Base-by-base conservation (phyloP, 2,797 vertebrate genomes). In the Halcyon leucocephala region DNA sequence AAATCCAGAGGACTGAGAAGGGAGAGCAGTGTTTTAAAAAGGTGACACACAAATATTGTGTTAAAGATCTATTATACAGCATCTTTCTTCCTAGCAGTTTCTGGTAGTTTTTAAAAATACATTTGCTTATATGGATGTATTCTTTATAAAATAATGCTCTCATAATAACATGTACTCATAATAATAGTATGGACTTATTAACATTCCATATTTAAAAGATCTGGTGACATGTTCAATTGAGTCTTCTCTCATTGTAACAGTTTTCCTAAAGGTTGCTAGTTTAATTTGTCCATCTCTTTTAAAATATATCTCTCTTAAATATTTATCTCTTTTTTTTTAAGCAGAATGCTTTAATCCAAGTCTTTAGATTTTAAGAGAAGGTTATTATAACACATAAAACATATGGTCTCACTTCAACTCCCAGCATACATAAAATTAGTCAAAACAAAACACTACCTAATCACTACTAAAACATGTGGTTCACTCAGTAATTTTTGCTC, bases 401-500 rank as follows among this genome's bases (percentile, higher is more conserved):
- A 82, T 90, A 87, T n/a, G 67, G 71, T 76, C 48, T 92, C 71
- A 48, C 70, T 95, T 94, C 74, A 90, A 66, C 49, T 91, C 44
- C 48, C 33, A 77, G 37, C 54, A 58, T 46, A 93, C 48, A 77
- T 52, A 90, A 93, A 89, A 96, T 90, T 78, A 93, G 70, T 77
- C 60, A 82, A 87, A 96, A 86, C 44, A 95, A 86, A 86, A 31
- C 48, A 73, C 58, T 84, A 62, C 49, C 19, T 90, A 93, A 93
- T 85, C 18, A 9, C 81, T 90, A 88, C 44, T 24, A 88, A 96
- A 96, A 89, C 26, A 74, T 82, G 77, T 92, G 88, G 44, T 95
- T 97, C 64, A 42, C 41, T 70, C 85, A 91, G 83, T 91, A 97
- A 81, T 81, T 95, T 97, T 95, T 95, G n/a, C 89, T 94, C 89